Conservation (phyloP, 2,113 vertebrate species). For the Sturnira hondurensis region DNA sequence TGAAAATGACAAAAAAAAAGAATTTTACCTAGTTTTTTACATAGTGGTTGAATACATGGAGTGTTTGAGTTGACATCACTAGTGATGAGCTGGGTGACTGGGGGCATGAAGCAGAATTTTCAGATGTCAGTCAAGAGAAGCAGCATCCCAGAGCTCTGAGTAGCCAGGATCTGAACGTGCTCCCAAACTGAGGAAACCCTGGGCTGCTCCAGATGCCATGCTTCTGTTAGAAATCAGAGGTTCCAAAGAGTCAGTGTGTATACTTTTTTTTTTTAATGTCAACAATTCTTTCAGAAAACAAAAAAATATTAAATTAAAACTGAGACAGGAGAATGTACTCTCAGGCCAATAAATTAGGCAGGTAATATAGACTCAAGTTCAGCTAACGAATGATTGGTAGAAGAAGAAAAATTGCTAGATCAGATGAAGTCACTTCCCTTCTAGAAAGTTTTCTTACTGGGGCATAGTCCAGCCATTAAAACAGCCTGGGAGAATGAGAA, state of each 20-base stretch:
- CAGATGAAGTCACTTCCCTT: not conserved
- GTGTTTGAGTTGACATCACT: not conserved
- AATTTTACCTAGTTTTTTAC: not conserved
- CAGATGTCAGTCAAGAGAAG: not conserved
- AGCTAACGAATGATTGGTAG: not conserved
- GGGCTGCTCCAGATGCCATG: not conserved
- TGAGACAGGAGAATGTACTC: not conserved
- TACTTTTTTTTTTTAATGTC: not conserved
- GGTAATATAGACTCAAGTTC: not conserved
- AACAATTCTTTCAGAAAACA: not conserved
- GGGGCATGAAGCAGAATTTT: not conserved
- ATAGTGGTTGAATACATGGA: not conserved
- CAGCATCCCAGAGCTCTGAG: too few species aligned
- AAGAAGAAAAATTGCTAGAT: not conserved
- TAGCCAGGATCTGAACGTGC: not conserved
- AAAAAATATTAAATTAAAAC: not conserved
- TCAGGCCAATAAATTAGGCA: not conserved
- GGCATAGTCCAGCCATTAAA: not conserved
- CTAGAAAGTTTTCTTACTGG: not conserved
- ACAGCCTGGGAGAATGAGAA: not conserved
- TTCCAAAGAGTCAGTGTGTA: not conserved
- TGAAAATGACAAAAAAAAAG: not conserved
- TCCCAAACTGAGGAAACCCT: not conserved
- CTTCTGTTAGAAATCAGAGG: not conserved
- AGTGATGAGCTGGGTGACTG: not conserved